Percentiles rank a stretch among this genome's conserved stretches.
These are phyloP conservation scores for Drosophila tani DNA, from an alignment of 1,140 invertebrate genomes.

Conservation along the genomic window DNA sequence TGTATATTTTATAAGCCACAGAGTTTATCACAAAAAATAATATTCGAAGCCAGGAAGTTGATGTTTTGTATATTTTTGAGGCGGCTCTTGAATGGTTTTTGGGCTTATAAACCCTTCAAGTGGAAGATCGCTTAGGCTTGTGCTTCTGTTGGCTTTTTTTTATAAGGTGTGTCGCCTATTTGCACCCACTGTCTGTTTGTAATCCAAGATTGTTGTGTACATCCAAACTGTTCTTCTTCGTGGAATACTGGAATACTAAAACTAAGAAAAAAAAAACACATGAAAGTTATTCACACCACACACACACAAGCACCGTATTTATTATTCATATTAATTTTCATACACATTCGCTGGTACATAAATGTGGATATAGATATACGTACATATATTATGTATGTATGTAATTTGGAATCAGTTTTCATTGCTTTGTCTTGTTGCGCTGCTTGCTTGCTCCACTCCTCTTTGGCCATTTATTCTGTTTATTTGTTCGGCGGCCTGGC, in stretches of 20 bases:
- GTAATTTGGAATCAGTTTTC: conserved; percentile 60
- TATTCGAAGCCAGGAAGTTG: conserved; percentile 5
- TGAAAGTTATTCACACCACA: conserved; percentile 48
- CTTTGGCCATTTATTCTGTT: conserved; percentile 49
- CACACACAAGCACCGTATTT: conserved; percentile 24
- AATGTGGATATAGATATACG: conserved; percentile 19
- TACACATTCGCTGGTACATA: conserved; percentile 21
- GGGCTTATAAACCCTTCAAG: neutral
- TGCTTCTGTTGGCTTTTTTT: neutral
- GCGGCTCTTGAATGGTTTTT: neutral
- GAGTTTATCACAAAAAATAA: conserved; percentile 2
- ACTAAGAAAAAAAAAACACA: conserved; percentile 33
- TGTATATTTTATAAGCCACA: conserved; percentile 13
- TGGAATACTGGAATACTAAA: conserved; percentile 45
- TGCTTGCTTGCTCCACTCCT: conserved; percentile 17
- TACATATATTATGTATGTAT: conserved; percentile 21
- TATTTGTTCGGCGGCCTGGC: conserved; percentile 43
- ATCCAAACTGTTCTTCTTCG: conserved; percentile 39
- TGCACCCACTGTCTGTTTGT: conserved; percentile 34
- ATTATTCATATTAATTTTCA: conserved; percentile 53
- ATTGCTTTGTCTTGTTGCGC: conserved; percentile 52
- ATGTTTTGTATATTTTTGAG: conserved; percentile 9
- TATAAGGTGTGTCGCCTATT: conserved; percentile 24
- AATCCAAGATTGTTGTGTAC: conserved; percentile 38
- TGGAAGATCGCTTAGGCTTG: neutral